Percentiles rank a stretch among this genome's conserved stretches.
These are phyloP conservation scores for Steatornis caripensis DNA, from an alignment of 2,113 vertebrate genomes.

Conservation along the genomic window DNA sequence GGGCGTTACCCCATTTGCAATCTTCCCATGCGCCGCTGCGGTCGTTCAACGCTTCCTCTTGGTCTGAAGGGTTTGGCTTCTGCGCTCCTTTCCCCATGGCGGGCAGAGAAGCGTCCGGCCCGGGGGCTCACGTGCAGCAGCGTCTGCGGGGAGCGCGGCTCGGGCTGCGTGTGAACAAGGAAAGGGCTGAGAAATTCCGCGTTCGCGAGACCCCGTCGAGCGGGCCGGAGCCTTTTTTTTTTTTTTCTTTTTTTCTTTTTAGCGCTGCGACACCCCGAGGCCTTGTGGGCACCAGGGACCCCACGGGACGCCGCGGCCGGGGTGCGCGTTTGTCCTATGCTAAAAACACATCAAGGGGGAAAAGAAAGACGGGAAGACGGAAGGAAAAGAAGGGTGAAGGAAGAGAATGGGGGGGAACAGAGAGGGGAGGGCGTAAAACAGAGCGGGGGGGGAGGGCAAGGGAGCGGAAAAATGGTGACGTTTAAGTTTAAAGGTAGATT, in stretches of 20 bases:
- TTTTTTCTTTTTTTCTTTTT: too few relatives aligned
- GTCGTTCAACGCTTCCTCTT: neutral
- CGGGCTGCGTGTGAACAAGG: neutral
- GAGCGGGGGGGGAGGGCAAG: too few relatives aligned
- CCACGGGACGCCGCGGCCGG: too few relatives aligned
- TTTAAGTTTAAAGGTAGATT: too few relatives aligned
- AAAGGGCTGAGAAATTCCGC: neutral
- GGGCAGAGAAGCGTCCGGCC: accelerated
- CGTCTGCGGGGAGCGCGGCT: accelerated
- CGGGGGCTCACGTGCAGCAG: accelerated
- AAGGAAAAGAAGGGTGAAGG: too few relatives aligned
- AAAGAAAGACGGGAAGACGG: too few relatives aligned
- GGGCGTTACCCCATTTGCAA: neutral
- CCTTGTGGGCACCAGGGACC: too few relatives aligned
- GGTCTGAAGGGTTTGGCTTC: accelerated
- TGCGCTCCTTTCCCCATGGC: neutral
- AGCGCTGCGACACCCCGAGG: neutral
- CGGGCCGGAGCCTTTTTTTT: neutral
- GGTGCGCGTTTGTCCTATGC: too few relatives aligned
- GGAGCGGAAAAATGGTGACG: too few relatives aligned
- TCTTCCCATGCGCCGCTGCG: accelerated
- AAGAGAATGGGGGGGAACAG: too few relatives aligned
- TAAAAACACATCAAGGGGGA: too few relatives aligned
- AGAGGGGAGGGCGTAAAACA: too few relatives aligned
- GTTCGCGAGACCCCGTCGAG: neutral